Percentiles rank a stretch among this genome's conserved stretches.
phyloP scores from a whole-genome alignment of 2,113 vertebrate species.

The Pseudopipra pipra region DNA sequence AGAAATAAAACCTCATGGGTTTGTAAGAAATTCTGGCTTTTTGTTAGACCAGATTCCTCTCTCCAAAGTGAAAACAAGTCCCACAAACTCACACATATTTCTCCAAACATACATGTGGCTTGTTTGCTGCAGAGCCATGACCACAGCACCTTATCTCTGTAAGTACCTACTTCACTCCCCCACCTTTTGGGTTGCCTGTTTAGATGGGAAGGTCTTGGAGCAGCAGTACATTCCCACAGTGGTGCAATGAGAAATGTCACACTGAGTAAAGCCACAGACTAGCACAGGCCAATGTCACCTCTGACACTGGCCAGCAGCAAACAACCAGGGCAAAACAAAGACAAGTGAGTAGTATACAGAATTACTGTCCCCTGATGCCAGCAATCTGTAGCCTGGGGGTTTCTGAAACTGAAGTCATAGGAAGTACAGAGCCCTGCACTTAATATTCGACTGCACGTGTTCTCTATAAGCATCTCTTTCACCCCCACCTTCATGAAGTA shows the following conservation, averaged over 20 bases:
- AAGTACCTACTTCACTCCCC: not conserved
- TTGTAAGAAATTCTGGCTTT: not conserved
- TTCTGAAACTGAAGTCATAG: not conserved
- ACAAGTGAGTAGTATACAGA: not conserved
- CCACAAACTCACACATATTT: not conserved
- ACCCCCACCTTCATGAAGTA: not conserved
- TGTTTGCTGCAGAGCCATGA: not conserved
- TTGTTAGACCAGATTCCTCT: not conserved
- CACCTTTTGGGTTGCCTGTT: not conserved
- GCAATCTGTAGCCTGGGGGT: not conserved
- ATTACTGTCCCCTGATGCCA: not conserved
- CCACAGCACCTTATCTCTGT: not conserved
- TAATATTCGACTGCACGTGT: not conserved
- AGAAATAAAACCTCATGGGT: not conserved
- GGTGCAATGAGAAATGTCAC: not conserved
- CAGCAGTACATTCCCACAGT: not conserved
- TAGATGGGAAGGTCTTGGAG: not conserved
- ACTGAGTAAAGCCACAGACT: not conserved
- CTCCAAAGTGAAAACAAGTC: not conserved
- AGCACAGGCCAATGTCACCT: not conserved
- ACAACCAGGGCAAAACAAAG: not conserved
- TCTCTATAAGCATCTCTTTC: not conserved
- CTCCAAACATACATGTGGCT: accelerated
- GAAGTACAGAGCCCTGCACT: not conserved
- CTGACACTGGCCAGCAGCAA: not conserved